Evolutionary conservation across 2,797 vertebrate genomes (phyloP).

Genomic region (Leptoclinus maculatus): DNA sequence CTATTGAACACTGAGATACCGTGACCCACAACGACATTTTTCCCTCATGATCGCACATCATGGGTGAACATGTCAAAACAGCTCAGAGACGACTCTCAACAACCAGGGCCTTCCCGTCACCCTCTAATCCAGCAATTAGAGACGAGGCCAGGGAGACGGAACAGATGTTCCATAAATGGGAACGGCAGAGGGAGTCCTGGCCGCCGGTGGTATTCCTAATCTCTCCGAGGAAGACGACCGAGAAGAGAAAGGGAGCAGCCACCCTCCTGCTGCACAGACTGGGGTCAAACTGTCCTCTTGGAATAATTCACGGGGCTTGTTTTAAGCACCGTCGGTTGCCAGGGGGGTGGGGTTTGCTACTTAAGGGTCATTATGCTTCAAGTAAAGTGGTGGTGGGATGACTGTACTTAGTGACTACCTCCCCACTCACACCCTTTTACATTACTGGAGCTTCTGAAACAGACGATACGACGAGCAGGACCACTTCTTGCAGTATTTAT

Average conservation of each 20-base stretch:
- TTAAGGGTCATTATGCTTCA: not conserved
- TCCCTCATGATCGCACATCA: conserved; percentile 59
- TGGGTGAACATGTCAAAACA: conserved; percentile 69
- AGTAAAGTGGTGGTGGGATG: conserved; percentile 6
- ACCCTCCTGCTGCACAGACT: conserved; percentile 23
- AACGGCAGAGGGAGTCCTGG: conserved; percentile 64
- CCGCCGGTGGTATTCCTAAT: conserved; percentile 56
- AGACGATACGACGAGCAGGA: too few species aligned
- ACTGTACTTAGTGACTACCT: too few species aligned
- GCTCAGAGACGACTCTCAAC: conserved; percentile 67
- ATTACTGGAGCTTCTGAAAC: too few species aligned
- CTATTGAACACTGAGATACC: conserved; percentile 23
- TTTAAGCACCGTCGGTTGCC: not conserved
- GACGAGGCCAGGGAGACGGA: conserved; percentile 68
- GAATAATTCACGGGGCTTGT: conserved; percentile 14
- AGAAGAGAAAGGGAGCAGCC: conserved; percentile 20
- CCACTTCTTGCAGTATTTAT: too few species aligned
- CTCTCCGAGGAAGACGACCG: conserved; percentile 49
- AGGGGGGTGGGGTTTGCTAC: not conserved
- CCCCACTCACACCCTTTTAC: too few species aligned
- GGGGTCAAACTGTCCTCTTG: conserved; percentile 30
- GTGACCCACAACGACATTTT: conserved; percentile 50
- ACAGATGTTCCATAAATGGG: conserved; percentile 78
- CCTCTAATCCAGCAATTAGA: conserved; percentile 76
- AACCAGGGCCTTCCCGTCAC: conserved; percentile 47